Evolutionary conservation across 2,888 invertebrate genomes (phyloP).

Genomic region (Eupeodes latifasciatus): DNA sequence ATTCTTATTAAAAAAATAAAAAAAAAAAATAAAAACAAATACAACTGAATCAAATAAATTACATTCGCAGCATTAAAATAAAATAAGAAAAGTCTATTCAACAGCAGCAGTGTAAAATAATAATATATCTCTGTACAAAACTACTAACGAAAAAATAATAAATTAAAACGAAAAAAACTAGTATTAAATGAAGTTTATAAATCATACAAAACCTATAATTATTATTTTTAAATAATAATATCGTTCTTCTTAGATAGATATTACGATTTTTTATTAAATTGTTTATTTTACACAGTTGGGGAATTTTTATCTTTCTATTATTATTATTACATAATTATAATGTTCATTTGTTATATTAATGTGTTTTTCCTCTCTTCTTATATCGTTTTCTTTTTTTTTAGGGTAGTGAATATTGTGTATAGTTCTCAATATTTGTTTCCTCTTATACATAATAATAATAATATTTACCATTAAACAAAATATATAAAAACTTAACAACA

Average conservation of each 20-base stretch:
- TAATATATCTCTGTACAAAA: conserved; percentile 62
- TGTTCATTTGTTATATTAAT: conserved; percentile 39
- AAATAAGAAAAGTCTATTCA: conserved; percentile 26
- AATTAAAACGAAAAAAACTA: conserved; percentile 39
- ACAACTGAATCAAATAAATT: conserved; percentile 37
- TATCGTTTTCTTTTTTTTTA: conserved; percentile 44
- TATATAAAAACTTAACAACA: conserved; percentile 45
- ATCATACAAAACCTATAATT: conserved; percentile 36
- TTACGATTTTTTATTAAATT: conserved; percentile 48
- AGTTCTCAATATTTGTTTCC: conserved; percentile 63
- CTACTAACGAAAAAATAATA: conserved; percentile 41
- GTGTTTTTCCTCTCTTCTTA: conserved; percentile 18
- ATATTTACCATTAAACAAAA: conserved; percentile 28
- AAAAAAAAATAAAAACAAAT: conserved; percentile 26
- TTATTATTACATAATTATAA: conserved; percentile 40
- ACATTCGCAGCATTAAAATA: conserved; percentile 30
- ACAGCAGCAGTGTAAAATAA: conserved; percentile 64
- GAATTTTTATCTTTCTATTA: conserved; percentile 65
- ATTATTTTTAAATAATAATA: conserved; percentile 45
- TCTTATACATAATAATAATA: conserved; percentile 46
- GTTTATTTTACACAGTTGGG: conserved; percentile 61
- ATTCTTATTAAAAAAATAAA: conserved; percentile 24
- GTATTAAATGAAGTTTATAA: conserved; percentile 42
- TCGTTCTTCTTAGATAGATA: conserved; percentile 50
- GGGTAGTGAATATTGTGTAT: conserved; percentile 71